Percentiles rank a stretch among this genome's conserved stretches.
Evolutionary conservation across 2,113 vertebrate species (phyloP).

Genomic region (Nematolebias whitei): DNA sequence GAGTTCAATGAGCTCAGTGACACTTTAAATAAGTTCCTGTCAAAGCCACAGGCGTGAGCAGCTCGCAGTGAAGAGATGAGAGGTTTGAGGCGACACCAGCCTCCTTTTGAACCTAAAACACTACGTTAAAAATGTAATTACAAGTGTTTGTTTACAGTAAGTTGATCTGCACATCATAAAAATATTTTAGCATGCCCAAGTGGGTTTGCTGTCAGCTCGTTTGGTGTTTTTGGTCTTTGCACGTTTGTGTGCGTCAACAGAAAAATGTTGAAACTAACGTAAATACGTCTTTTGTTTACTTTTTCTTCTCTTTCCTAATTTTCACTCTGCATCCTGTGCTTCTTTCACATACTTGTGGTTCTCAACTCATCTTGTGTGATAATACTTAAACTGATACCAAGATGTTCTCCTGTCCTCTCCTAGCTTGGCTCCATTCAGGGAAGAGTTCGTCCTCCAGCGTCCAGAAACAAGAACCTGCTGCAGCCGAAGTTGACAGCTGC

Average conservation of each 20-base stretch:
- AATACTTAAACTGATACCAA: not conserved
- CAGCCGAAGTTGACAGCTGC: slow-evolving; percentile 79
- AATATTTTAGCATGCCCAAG: slow-evolving; percentile 57
- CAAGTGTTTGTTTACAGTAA: slow-evolving; percentile 66
- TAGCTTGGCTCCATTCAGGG: slow-evolving; percentile 82
- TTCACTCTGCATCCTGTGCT: slow-evolving; percentile 17
- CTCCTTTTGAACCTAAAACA: slow-evolving; percentile 53
- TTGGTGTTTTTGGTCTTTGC: slow-evolving; percentile 49
- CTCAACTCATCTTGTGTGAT: not conserved
- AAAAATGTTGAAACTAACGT: slow-evolving; percentile 45
- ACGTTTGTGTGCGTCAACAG: slow-evolving; percentile 37
- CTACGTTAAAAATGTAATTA: slow-evolving; percentile 61
- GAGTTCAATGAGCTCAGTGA: slow-evolving; percentile 59
- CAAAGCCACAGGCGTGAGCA: slow-evolving; percentile 56
- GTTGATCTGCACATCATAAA: slow-evolving; percentile 62
- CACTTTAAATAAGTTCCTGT: slow-evolving; percentile 49
- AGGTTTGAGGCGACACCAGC: slow-evolving; percentile 49
- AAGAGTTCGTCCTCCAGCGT: slow-evolving; percentile 43
- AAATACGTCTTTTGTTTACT: slow-evolving; percentile 30
- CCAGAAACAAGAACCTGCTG: slow-evolving; percentile 63
- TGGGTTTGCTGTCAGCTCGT: slow-evolving; percentile 46
- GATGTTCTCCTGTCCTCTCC: slow-evolving; percentile 25
- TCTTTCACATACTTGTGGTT: slow-evolving; percentile 13
- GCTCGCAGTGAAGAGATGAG: slow-evolving; percentile 62
- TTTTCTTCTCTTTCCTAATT: slow-evolving; percentile 7